Evolutionary conservation across 2,888 invertebrate genomes (phyloP).

Genomic region (Troides oblongomaculatus): DNA sequence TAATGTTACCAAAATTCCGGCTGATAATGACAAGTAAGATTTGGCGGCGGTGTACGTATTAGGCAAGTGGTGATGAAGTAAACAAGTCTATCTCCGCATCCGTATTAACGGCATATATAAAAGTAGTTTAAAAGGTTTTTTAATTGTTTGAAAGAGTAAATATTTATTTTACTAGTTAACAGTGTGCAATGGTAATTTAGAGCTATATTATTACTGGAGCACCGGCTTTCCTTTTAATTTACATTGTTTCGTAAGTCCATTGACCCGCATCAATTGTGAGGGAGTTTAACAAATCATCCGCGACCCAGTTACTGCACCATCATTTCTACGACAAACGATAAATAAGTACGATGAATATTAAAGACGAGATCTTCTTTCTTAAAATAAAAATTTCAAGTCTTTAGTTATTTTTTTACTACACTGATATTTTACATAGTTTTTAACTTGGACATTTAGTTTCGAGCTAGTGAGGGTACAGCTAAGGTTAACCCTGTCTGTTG

Average conservation of each 20-base stretch:
- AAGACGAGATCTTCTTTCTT: not conserved
- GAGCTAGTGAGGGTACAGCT: no score
- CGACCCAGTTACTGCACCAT: conserved; percentile 10
- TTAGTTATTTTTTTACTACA: no score
- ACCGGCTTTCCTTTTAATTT: conserved; percentile 10
- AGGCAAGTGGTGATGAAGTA: not conserved
- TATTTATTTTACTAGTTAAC: no score
- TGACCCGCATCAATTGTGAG: conserved; percentile 24
- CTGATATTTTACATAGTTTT: no score
- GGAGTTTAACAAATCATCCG: conserved; percentile 22
- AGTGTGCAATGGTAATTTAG: not conserved
- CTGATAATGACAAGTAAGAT: not conserved
- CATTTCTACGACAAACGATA: conserved; percentile 7
- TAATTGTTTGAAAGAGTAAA: no score
- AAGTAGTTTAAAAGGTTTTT: no score
- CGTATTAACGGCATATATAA: no score
- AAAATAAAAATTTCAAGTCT: not conserved
- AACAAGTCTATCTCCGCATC: not conserved
- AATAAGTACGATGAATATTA: not conserved
- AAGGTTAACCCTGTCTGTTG: no score
- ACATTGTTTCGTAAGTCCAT: conserved; percentile 16
- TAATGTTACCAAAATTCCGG: not conserved
- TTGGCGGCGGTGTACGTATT: not conserved
- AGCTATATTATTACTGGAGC: conserved; percentile 1
- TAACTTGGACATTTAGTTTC: no score